Base-by-base conservation (phyloP, 1,140 invertebrate species). In the Saccostrea echinata region DNA sequence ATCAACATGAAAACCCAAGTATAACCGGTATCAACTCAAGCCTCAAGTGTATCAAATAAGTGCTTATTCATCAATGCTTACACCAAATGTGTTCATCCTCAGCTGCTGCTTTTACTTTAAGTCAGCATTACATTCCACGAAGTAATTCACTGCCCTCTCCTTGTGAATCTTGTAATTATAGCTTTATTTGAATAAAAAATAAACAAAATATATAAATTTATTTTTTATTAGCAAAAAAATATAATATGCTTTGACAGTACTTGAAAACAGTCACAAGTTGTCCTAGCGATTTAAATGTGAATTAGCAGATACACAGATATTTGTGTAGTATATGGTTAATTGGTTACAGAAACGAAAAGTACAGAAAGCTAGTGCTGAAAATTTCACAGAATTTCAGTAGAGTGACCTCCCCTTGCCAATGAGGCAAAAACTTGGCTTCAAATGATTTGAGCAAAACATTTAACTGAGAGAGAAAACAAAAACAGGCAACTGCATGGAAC, bases 181-280 rank as follows among this genome's bases (percentile, higher is more conserved):
- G 13, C 24, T 76, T 30, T 9, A 30, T 76, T 30, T 30, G 27
- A 27, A 18, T 71, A 71, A 76, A 33, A 24, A 24, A 30, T 76
- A 76, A 61, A 61, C 18, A 21, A 27, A 71, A 71, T 9, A 71
- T 71, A 71, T 33, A 30, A 30, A 33, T 16, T 21, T 61, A 21
- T 27, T 76, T 30, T 71, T 76, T 76, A 76, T 76, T 76, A 76
- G 68, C 68, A 16, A 76, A 76, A 64, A 76, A 30, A 76, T 76
- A 76, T 76, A 64, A 64, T 64, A 76, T 76, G 68, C 68, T 76
- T 76, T 76, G 68, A 76, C 68, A 76, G 33, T 33, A 30, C 68
- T 18, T 76, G 68, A 61, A 61, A 43, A 21, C 13, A 11, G 68
- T 76, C 16, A 76, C 68, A 76, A 76, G 68, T 76, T 76, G 68